A percentile compares a stretch with the other conserved stretches of the same genome.
Evolutionary conservation across 2,888 invertebrate species (phyloP).

Genomic region (Drosophila meridionalis): DNA sequence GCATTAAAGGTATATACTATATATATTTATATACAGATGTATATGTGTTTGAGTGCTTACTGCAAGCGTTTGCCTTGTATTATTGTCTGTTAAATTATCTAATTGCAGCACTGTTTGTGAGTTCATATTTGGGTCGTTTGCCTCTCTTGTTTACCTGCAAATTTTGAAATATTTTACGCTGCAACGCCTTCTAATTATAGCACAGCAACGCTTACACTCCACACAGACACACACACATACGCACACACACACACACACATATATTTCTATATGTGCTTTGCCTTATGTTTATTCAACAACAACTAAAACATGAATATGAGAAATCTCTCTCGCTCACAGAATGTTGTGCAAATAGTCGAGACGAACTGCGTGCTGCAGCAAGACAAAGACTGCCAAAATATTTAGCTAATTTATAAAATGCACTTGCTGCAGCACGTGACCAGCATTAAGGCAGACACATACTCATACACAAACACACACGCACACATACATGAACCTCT

Average conservation of each 20-base stretch:
- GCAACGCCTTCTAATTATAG: constrained; percentile 63
- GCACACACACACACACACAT: not conserved
- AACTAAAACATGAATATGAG: constrained; percentile 18
- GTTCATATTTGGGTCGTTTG: constrained; percentile 11
- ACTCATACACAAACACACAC: not conserved
- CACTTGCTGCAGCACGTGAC: constrained; percentile 37
- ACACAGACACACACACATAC: not conserved
- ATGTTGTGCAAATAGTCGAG: constrained; percentile 58
- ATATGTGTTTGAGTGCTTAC: not conserved
- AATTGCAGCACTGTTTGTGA: constrained; percentile 38
- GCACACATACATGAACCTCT: not conserved
- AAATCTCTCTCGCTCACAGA: constrained; percentile 36
- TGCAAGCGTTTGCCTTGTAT: not conserved
- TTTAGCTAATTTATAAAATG: constrained; percentile 73
- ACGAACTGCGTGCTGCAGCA: constrained; percentile 2
- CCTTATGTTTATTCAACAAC: constrained; percentile 48
- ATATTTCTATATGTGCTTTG: not conserved
- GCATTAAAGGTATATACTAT: not conserved
- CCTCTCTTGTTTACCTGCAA: constrained; percentile 41
- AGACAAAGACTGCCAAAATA: constrained; percentile 55
- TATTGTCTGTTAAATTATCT: constrained; percentile 31
- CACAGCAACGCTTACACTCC: constrained; percentile 11
- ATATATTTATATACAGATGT: not conserved
- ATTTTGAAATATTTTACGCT: constrained; percentile 54
- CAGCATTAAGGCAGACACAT: not conserved